Evolutionary conservation across 2,888 invertebrate species (phyloP).

Genomic region (Standfussiana lucernea): DNA sequence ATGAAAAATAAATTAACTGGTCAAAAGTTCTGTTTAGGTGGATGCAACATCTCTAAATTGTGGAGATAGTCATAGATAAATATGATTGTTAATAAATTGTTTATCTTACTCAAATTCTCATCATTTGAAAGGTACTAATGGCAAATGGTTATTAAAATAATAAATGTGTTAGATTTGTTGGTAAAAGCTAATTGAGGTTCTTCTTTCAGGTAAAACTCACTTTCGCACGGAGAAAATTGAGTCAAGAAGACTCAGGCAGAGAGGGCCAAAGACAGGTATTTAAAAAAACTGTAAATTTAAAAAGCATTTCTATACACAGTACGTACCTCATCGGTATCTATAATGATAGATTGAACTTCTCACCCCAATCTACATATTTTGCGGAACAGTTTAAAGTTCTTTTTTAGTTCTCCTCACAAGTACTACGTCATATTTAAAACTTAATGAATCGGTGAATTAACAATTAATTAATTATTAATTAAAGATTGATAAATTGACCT

Average conservation of each 20-base stretch:
- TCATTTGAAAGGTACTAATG: conserved; percentile 12
- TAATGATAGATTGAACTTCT: no score
- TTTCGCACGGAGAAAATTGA: not conserved
- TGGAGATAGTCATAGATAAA: not conserved
- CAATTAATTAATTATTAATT: no score
- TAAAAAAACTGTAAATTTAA: not conserved
- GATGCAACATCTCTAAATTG: not conserved
- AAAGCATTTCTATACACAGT: no score
- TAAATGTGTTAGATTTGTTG: conserved; percentile 15
- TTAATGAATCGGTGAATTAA: no score
- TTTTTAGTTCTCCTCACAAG: no score
- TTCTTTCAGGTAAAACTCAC: conserved; percentile 53
- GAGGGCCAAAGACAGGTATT: conserved; percentile 13
- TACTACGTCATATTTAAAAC: not conserved
- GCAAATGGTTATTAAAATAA: conserved; percentile 67
- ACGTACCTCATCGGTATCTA: no score
- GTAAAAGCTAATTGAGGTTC: conserved; percentile 40
- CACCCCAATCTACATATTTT: no score
- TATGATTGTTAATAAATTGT: not conserved
- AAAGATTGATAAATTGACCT: no score
- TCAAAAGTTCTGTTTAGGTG: no score
- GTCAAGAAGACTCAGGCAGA: conserved; percentile 1
- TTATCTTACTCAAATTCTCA: not conserved
- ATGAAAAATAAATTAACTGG: no score
- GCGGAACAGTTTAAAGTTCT: no score